Conservation (phyloP, 2,888 invertebrate genomes). For the Apamea sordens region DNA sequence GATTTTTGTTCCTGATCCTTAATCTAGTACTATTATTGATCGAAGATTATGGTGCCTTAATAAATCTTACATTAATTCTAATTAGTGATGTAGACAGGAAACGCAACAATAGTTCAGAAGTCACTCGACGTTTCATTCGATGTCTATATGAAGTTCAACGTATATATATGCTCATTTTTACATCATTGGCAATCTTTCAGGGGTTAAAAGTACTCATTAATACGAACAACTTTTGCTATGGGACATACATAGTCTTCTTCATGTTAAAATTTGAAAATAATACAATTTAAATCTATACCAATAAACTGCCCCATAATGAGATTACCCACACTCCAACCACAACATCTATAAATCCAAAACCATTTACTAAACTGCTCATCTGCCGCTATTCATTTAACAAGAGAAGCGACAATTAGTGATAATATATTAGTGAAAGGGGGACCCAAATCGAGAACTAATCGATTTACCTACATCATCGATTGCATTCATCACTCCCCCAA, state of each 20-base stretch:
- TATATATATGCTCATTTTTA: neutral
- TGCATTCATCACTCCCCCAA: constrained; percentile 78
- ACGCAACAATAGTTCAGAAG: neutral
- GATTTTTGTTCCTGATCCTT: no score
- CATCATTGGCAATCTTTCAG: neutral
- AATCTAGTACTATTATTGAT: no score
- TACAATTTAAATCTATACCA: constrained; percentile 2
- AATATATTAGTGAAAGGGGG: constrained; percentile 61
- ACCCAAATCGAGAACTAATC: constrained; percentile 76
- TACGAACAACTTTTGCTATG: neutral
- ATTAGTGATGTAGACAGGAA: neutral
- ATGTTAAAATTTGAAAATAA: neutral
- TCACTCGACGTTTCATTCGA: neutral
- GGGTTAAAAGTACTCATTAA: neutral
- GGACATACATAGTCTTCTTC: accelerated
- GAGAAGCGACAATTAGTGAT: constrained; percentile 63
- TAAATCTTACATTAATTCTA: no score
- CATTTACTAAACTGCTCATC: constrained; percentile 55
- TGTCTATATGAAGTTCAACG: neutral
- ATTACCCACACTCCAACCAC: constrained; percentile 30
- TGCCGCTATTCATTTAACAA: constrained; percentile 58
- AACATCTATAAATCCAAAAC: constrained; percentile 50
- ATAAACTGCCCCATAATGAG: constrained; percentile 18
- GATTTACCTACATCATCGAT: constrained; percentile 83
- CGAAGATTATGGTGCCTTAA: no score